phyloP scores from a whole-genome alignment of 2,113 vertebrate species.

The Calonectris borealis region DNA sequence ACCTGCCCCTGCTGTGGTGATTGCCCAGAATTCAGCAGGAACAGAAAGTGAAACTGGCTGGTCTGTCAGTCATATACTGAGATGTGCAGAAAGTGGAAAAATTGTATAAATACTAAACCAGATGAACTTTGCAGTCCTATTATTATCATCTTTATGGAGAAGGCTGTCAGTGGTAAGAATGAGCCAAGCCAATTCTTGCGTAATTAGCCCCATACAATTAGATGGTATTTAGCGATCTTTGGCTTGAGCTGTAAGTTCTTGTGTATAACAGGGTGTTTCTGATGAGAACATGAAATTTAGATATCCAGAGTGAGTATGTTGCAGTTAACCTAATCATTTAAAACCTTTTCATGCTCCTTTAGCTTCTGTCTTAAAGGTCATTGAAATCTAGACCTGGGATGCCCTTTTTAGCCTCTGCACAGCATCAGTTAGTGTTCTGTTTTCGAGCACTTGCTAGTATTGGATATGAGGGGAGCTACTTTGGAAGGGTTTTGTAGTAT shows the following conservation, averaged over 20 bases:
- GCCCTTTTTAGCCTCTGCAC: constrained; percentile 29
- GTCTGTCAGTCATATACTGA: neutral
- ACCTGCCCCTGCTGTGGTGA: neutral
- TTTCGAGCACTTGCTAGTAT: neutral
- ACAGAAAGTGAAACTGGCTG: constrained; percentile 50
- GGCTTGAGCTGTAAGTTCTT: constrained; percentile 2
- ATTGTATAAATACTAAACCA: neutral
- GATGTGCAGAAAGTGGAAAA: neutral
- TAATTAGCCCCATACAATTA: constrained; percentile 16
- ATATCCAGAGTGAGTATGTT: neutral
- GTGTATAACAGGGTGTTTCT: neutral
- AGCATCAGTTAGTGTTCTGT: constrained; percentile 8
- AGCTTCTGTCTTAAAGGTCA: constrained; percentile 33
- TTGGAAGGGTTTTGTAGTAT: neutral
- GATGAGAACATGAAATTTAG: neutral
- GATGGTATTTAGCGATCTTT: constrained; percentile 1
- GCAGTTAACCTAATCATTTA: neutral
- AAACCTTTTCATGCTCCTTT: neutral
- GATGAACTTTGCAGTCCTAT: neutral
- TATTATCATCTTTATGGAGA: neutral
- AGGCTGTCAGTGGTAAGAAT: neutral
- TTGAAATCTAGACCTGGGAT: constrained; percentile 27
- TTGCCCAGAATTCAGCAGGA: neutral
- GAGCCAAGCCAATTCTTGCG: neutral
- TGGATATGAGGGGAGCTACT: neutral